Conservation (phyloP, 2,113 vertebrate species). For the Leptodactylus fuscus region DNA sequence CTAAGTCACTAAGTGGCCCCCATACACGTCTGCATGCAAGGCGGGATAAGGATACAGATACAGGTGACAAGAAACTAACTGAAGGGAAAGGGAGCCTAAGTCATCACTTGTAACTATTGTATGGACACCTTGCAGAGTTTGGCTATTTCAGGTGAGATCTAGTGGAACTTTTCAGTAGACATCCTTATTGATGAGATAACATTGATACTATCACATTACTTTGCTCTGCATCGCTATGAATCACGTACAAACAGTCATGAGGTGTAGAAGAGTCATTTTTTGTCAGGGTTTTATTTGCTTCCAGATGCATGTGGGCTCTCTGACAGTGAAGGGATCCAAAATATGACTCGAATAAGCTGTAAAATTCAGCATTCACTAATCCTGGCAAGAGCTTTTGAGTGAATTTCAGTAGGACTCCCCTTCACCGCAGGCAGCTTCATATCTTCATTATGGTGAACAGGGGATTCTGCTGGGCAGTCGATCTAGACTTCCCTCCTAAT, state of each 20-base stretch:
- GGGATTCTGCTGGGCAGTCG: neutral
- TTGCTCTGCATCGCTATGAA: neutral
- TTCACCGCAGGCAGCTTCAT: neutral
- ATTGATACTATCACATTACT: neutral
- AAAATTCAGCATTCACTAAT: conserved; percentile 9
- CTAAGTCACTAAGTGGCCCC: no score
- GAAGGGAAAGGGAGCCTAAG: no score
- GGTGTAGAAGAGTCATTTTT: neutral
- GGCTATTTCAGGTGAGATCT: neutral
- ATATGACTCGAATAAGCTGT: neutral
- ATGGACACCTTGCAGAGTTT: neutral
- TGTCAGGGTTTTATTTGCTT: neutral
- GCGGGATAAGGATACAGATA: no score
- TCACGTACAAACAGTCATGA: neutral
- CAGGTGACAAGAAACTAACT: no score
- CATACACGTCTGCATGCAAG: no score
- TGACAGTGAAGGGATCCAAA: conserved; percentile 5
- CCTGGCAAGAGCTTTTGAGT: neutral
- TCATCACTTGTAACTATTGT: no score
- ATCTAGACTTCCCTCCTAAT: conserved; percentile 20
- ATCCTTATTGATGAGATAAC: neutral
- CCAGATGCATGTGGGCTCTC: conserved; percentile 3
- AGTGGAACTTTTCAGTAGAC: neutral
- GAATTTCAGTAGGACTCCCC: conserved; percentile 5
- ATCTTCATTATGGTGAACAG: neutral